phyloP scores from a whole-genome alignment of 2,888 invertebrate genomes.

The Stenodema calcarata region DNA sequence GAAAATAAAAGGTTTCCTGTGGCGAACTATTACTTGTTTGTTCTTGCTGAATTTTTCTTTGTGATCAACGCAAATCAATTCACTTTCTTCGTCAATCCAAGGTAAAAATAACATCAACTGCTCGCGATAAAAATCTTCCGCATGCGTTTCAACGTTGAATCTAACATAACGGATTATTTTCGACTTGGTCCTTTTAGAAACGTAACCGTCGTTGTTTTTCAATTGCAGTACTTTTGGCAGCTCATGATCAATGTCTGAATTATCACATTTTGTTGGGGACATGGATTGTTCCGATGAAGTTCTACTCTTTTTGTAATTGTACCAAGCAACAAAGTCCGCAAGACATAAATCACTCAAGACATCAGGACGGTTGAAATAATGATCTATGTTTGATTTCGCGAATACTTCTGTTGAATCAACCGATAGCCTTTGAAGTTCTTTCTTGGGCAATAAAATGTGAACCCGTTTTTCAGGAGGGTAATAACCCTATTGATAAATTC shows the following conservation, averaged over 20 bases:
- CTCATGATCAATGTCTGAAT: too few species aligned
- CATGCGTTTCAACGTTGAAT: slow-evolving; percentile 50
- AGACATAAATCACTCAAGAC: slow-evolving; percentile 56
- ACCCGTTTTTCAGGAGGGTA: background rate
- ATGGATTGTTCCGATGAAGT: background rate
- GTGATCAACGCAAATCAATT: slow-evolving; percentile 28
- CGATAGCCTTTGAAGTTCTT: background rate
- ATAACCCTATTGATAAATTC: slow-evolving; percentile 47
- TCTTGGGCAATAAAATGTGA: background rate
- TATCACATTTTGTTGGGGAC: too few species aligned
- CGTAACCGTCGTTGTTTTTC: background rate
- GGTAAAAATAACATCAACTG: slow-evolving; percentile 57
- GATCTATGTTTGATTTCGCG: slow-evolving; percentile 54
- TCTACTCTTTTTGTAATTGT: slow-evolving; percentile 22
- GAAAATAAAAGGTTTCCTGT: background rate
- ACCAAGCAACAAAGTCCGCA: slow-evolving; percentile 57
- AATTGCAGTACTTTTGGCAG: background rate
- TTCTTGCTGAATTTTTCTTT: background rate
- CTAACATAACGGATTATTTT: slow-evolving; percentile 25
- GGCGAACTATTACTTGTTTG: background rate
- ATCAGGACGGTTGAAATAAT: slow-evolving; percentile 57
- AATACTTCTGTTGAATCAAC: slow-evolving; percentile 17
- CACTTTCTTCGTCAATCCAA: slow-evolving; percentile 56
- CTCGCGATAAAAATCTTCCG: slow-evolving; percentile 55
- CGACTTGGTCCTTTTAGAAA: background rate